These are phyloP conservation scores for Haliclona indistincta DNA, from an alignment of 37 sponge, comb jelly and placozoan species.

Conservation along the genomic window DNA sequence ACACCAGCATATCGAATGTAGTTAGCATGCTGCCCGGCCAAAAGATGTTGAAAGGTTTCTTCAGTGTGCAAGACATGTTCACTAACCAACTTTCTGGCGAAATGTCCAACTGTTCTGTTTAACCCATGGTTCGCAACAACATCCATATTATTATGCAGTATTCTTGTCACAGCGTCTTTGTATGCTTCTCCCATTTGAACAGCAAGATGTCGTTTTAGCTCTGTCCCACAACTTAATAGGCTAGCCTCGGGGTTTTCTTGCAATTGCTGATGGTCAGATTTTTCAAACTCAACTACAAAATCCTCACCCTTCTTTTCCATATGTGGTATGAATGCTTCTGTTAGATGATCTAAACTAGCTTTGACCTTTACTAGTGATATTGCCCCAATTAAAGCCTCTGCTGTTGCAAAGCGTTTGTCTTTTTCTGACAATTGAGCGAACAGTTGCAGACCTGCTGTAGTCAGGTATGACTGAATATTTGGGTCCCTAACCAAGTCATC, in stretches of 20 bases:
- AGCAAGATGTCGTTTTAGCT: slow-evolving; percentile 2
- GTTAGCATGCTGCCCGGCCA: no score
- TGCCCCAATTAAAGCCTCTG: no score
- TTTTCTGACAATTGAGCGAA: no score
- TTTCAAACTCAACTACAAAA: background rate
- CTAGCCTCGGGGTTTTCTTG: background rate
- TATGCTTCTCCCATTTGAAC: background rate
- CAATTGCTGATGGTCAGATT: background rate
- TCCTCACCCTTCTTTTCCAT: background rate
- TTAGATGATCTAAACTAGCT: background rate
- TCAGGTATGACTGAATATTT: no score
- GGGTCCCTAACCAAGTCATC: no score
- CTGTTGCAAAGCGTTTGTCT: no score
- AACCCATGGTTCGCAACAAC: background rate
- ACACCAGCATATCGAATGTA: no score
- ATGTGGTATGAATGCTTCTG: background rate
- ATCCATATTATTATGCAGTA: background rate
- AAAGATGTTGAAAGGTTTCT: no score
- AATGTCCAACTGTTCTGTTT: background rate
- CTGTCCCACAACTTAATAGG: no score
- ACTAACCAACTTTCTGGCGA: background rate
- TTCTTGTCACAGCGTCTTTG: background rate
- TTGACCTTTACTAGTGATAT: no score
- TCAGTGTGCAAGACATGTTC: no score
- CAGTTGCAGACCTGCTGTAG: no score